Conservation (phyloP, 2,113 vertebrate species). For the Pangasianodon gigas region DNA sequence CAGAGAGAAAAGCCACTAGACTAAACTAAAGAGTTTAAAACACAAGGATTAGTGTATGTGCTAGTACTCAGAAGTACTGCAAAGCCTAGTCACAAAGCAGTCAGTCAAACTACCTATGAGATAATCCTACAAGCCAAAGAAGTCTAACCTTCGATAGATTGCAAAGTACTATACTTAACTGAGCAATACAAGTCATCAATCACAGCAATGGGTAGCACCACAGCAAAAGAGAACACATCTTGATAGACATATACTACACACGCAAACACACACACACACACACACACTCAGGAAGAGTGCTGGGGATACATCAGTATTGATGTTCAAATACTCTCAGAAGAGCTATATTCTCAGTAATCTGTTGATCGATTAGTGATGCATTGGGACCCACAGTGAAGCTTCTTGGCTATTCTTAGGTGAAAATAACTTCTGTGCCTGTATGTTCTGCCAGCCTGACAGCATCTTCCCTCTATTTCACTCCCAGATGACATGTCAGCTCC, state of each 20-base stretch:
- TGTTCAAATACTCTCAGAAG: not conserved
- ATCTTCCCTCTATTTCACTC: not conserved
- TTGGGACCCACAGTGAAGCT: not conserved
- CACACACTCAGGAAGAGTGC: not conserved
- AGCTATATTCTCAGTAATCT: not conserved
- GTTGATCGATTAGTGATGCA: not conserved
- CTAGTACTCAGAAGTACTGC: not conserved
- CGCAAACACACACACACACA: not conserved
- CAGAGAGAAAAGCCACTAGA: not conserved
- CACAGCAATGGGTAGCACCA: not conserved
- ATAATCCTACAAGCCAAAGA: not conserved
- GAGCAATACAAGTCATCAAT: conserved; percentile 1
- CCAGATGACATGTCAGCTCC: conserved; percentile 26
- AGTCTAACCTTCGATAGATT: not conserved
- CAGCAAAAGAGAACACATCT: not conserved
- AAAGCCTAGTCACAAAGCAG: not conserved
- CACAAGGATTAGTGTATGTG: not conserved
- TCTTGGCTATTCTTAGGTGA: not conserved
- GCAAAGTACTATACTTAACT: not conserved
- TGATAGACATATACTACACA: not conserved
- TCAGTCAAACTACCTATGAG: not conserved
- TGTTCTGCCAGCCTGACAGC: conserved; percentile 7
- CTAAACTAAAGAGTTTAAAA: not conserved
- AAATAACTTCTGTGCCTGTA: not conserved
- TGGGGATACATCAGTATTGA: not conserved